These are phyloP conservation scores for Thyatira batis DNA, from an alignment of 2,888 invertebrate genomes.

Conservation along the genomic window DNA sequence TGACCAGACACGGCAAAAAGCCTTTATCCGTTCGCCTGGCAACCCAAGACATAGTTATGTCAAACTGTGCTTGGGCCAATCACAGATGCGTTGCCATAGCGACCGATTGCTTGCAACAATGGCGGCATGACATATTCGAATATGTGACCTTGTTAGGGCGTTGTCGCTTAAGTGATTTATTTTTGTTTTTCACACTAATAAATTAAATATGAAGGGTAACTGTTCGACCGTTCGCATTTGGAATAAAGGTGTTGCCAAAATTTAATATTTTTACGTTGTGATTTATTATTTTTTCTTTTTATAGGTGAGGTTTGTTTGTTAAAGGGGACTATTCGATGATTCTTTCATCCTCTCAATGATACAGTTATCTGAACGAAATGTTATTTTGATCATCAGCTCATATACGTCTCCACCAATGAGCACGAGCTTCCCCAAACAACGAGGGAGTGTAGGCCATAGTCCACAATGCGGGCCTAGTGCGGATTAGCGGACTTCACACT, in stretches of 20 bases:
- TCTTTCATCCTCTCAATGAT: too few relatives aligned
- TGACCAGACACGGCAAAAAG: too few relatives aligned
- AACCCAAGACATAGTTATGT: neutral
- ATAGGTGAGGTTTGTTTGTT: too few relatives aligned
- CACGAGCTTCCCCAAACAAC: too few relatives aligned
- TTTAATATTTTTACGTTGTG: neutral
- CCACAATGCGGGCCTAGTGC: too few relatives aligned
- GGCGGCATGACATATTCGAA: conserved; percentile 29
- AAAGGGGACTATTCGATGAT: too few relatives aligned
- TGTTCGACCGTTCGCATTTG: neutral
- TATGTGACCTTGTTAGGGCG: conserved; percentile 32
- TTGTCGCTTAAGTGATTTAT: conserved; percentile 26
- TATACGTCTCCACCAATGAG: too few relatives aligned
- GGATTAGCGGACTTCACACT: too few relatives aligned
- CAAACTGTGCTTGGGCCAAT: neutral
- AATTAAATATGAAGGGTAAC: neutral
- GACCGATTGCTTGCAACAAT: conserved; percentile 21
- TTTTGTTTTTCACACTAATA: conserved; percentile 11
- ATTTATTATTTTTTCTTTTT: neutral
- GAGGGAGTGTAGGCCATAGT: too few relatives aligned
- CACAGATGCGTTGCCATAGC: conserved; percentile 26
- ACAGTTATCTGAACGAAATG: too few relatives aligned
- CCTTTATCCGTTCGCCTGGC: too few relatives aligned
- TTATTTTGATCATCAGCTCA: too few relatives aligned
- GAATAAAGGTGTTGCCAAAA: neutral